These are phyloP conservation scores for Oxyteleia sp. DNA, from an alignment of 2,888 invertebrate genomes.

Conservation along the genomic window DNA sequence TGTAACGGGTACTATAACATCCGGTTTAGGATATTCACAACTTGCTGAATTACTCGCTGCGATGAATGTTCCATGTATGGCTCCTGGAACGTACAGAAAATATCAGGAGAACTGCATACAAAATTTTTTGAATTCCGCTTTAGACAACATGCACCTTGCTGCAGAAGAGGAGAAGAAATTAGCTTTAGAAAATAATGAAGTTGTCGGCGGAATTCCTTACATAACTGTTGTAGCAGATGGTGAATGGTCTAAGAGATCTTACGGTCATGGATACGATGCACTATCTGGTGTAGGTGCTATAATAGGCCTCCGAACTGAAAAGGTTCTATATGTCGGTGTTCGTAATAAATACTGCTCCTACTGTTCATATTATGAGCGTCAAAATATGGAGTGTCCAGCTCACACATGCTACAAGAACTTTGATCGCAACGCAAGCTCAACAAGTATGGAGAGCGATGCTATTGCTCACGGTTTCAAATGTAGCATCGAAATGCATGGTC, in stretches of 20 bases:
- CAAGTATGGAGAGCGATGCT: conserved; percentile 77
- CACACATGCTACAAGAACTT: conserved; percentile 78
- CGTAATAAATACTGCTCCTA: conserved; percentile 75
- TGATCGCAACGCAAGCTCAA: conserved; percentile 67
- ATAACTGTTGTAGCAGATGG: conserved; percentile 25
- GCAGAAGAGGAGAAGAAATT: conserved; percentile 48
- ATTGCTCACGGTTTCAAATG: conserved; percentile 68
- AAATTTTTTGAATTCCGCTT: not conserved
- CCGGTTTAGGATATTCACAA: not conserved
- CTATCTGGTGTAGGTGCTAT: conserved; percentile 18
- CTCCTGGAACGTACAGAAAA: not conserved
- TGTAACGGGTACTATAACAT: not conserved
- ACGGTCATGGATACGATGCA: conserved; percentile 19
- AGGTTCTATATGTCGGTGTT: conserved; percentile 51
- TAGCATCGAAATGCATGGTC: conserved; percentile 60
- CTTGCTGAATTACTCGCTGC: not conserved
- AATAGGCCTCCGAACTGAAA: conserved; percentile 7
- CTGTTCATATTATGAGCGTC: conserved; percentile 40
- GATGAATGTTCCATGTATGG: not conserved
- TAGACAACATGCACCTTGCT: conserved; percentile 44
- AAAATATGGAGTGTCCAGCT: conserved; percentile 9
- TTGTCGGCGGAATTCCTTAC: conserved; percentile 54
- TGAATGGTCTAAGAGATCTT: conserved; percentile 22
- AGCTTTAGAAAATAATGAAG: conserved; percentile 40
- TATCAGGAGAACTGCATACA: not conserved